Evolutionary conservation across 2,797 vertebrate genomes (phyloP).

Genomic region (Numenius phaeopus): DNA sequence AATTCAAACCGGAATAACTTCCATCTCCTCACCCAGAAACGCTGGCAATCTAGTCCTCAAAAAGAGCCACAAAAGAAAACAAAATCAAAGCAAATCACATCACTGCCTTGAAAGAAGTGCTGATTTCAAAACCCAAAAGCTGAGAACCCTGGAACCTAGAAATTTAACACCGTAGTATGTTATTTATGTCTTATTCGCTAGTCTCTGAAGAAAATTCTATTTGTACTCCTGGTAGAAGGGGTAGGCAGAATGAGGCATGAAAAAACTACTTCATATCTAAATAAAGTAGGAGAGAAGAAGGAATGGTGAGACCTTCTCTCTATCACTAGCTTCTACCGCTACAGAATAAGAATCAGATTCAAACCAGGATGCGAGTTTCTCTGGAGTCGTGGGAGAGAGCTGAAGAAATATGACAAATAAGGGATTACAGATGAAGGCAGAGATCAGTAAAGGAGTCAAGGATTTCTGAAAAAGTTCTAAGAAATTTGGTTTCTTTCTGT

Average conservation of each 20-base stretch:
- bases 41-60: neutral
- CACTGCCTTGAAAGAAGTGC: neutral
- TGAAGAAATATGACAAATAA: neutral
- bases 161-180: neutral
- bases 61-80: neutral
- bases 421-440: neutral
- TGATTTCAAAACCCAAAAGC: neutral
- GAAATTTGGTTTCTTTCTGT: neutral
- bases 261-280: neutral
- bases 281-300: neutral
- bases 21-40: neutral
- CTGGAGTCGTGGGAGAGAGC: neutral
- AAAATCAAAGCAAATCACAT: neutral
- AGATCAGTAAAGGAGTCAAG: neutral
- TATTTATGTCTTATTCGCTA: neutral
- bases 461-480: neutral
- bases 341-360: neutral
- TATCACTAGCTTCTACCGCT: fast-evolving
- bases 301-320: neutral
- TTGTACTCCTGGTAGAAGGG: neutral
- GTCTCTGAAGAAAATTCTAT: neutral
- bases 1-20: neutral
- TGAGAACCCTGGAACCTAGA: neutral
- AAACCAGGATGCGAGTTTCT: neutral
- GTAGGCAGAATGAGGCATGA: neutral